Conservation (phyloP, 2,888 invertebrate species). For the Cosmorhoe ocellata region DNA sequence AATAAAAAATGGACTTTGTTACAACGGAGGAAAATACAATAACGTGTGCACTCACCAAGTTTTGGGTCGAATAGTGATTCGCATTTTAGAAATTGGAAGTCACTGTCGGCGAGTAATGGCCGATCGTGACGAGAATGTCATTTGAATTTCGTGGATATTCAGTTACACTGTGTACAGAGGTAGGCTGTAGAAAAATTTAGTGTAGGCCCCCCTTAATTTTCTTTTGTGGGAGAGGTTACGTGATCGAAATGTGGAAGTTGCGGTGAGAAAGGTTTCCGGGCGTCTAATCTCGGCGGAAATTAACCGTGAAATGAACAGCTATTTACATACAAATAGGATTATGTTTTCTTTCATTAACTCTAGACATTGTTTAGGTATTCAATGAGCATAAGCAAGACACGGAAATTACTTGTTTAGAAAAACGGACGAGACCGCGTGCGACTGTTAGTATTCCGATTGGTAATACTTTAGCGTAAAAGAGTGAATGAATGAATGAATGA, state of each 20-base stretch:
- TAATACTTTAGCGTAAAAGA: too few relatives aligned
- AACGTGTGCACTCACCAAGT: constrained; percentile 30
- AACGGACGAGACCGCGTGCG: background rate
- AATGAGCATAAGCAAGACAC: background rate
- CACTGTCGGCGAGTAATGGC: constrained; percentile 80
- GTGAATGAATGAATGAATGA: too few relatives aligned
- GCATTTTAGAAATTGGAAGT: constrained; percentile 76
- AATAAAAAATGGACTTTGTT: constrained; percentile 31
- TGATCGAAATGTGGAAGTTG: constrained; percentile 53
- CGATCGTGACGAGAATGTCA: constrained; percentile 75
- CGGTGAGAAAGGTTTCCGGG: constrained; percentile 29
- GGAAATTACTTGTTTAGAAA: background rate
- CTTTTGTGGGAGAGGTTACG: constrained; percentile 59
- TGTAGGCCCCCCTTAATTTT: constrained; percentile 60
- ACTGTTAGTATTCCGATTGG: background rate
- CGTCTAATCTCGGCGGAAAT: constrained; percentile 32
- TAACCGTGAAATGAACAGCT: constrained; percentile 27
- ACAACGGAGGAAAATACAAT: constrained; percentile 24
- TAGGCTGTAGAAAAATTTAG: constrained; percentile 56
- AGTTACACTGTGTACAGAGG: constrained; percentile 41
- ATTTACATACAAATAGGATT: constrained; percentile 31
- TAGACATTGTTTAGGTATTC: constrained; percentile 5
- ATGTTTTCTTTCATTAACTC: constrained; percentile 12
- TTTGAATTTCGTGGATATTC: constrained; percentile 69
- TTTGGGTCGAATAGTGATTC: constrained; percentile 46